phyloP scores from a whole-genome alignment of 1,140 invertebrate genomes.

The Leptopilina clavipes region DNA sequence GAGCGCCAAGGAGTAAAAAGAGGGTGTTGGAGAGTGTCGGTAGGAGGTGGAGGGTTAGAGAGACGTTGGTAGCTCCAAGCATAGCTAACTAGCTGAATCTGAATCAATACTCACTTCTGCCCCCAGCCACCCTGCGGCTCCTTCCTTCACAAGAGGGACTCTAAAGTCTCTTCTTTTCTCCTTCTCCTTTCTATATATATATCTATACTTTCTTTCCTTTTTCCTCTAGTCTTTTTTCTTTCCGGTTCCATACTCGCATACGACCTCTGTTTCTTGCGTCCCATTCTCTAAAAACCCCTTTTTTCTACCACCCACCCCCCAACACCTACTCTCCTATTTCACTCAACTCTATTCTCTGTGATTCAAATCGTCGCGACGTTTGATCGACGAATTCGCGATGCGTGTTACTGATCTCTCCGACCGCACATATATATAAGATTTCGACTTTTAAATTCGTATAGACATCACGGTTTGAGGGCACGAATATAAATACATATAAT shows the following conservation, averaged over 20 bases:
- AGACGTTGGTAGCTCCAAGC: constrained; percentile 55
- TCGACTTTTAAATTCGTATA: constrained; percentile 26
- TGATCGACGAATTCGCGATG: constrained; percentile 58
- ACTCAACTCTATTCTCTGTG: constrained; percentile 29
- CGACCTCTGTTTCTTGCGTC: constrained; percentile 4
- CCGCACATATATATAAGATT: neutral
- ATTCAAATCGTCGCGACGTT: constrained; percentile 54
- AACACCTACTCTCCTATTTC: neutral
- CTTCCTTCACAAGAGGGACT: constrained; percentile 34
- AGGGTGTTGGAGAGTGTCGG: constrained; percentile 36
- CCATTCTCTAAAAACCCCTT: neutral
- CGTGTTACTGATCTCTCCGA: constrained; percentile 30
- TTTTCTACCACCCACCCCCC: neutral
- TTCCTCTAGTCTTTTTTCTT: constrained; percentile 29
- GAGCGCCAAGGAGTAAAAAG: constrained; percentile 27
- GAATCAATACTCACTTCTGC: constrained; percentile 70
- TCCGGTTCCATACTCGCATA: constrained; percentile 35
- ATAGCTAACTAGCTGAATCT: constrained; percentile 72
- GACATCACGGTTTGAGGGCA: neutral
- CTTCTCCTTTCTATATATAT: constrained; percentile 37
- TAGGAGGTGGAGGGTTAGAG: neutral
- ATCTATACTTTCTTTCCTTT: constrained; percentile 12
- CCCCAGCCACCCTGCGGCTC: constrained; percentile 49
- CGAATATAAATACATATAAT: neutral
- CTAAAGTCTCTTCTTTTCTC: constrained; percentile 38